A percentile compares a stretch with the other conserved stretches of the same genome.
Conservation (phyloP, 30 jellyfish, hydroid and myxozoan genomes). For the Cassiopea andromeda region DNA sequence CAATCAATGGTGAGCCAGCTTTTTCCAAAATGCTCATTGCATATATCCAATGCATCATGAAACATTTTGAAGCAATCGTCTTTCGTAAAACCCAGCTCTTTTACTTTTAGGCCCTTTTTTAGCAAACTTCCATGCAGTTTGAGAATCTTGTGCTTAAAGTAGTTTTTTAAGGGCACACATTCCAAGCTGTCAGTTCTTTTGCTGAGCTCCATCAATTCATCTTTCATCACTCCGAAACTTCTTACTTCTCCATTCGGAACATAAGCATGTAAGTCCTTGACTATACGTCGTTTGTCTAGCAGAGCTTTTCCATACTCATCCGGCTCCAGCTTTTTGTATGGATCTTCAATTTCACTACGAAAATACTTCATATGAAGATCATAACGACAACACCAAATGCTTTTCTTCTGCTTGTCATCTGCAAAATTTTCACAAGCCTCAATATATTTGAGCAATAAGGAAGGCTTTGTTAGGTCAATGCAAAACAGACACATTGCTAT, state of each 20-base stretch:
- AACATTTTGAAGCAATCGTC: neutral
- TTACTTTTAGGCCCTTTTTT: neutral
- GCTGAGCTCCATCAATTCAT: neutral
- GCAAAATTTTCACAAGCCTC: constrained; percentile 37
- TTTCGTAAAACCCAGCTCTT: neutral
- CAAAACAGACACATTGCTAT: constrained; percentile 15
- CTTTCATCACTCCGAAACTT: neutral
- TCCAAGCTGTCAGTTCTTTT: neutral
- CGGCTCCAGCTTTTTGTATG: neutral
- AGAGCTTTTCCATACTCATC: constrained; percentile 26
- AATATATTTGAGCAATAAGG: neutral
- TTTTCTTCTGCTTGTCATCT: neutral
- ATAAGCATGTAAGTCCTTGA: no score
- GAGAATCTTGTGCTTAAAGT: constrained; percentile 3
- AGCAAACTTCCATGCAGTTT: neutral
- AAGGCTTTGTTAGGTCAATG: constrained; percentile 10
- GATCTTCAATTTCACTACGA: neutral
- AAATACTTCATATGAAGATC: constrained; percentile 13
- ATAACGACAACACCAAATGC: constrained; percentile 28
- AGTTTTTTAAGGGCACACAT: neutral
- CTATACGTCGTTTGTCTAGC: neutral
- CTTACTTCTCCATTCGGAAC: no score
- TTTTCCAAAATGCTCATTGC: no score
- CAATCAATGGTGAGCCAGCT: constrained; percentile 41
- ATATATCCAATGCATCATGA: neutral